phyloP scores from a whole-genome alignment of 2,113 vertebrate species.

The Dromiciops gliroides region DNA sequence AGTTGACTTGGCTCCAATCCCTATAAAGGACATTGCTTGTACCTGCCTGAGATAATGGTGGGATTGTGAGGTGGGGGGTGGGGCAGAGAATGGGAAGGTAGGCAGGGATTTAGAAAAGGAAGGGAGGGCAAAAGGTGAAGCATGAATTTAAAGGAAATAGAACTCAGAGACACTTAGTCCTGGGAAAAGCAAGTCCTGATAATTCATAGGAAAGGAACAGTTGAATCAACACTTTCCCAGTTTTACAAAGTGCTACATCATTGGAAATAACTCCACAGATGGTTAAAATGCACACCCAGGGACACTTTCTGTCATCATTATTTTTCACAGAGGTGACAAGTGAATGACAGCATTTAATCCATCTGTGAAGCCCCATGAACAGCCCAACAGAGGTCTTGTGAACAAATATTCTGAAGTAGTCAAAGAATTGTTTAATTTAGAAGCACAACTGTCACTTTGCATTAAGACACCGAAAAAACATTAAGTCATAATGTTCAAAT shows the following conservation, averaged over 20 bases:
- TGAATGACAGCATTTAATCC: neutral
- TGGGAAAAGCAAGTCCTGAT: neutral
- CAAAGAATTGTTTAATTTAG: constrained; percentile 64
- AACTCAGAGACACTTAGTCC: neutral
- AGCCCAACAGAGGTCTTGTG: constrained; percentile 3
- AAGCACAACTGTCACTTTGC: constrained; percentile 51
- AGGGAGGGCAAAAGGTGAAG: neutral
- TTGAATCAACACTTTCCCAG: neutral
- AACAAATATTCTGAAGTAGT: constrained; percentile 44
- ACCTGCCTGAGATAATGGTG: neutral
- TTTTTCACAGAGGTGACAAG: neutral
- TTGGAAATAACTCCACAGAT: neutral
- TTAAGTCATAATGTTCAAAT: constrained; percentile 18
- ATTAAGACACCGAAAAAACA: constrained; percentile 44
- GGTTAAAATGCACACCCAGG: neutral
- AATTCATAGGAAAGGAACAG: constrained; percentile 16
- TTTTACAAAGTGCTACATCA: neutral
- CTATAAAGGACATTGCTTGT: neutral
- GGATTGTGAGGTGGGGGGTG: neutral
- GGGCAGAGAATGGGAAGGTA: neutral
- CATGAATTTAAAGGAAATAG: neutral
- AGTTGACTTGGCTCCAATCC: neutral
- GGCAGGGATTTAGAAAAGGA: neutral
- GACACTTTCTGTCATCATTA: neutral
- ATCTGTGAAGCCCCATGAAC: neutral